phyloP scores from a whole-genome alignment of 2,113 vertebrate species.

The Paracanthobrama guichenoti region DNA sequence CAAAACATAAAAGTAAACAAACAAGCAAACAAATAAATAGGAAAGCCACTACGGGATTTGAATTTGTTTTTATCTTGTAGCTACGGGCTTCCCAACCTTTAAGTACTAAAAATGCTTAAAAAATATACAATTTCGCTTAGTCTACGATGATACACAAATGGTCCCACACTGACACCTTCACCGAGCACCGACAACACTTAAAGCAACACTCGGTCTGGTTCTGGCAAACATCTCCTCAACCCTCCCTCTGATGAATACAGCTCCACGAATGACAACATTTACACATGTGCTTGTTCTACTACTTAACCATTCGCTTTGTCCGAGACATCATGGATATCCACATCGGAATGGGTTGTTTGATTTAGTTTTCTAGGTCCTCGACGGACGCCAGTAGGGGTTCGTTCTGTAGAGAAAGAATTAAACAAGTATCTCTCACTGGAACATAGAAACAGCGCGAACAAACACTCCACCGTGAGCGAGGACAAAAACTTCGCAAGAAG shows the following conservation, averaged over 20 bases:
- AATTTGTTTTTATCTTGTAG: background rate
- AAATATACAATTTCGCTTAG: background rate
- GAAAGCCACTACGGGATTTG: background rate
- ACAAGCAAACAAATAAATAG: background rate
- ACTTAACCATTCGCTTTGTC: background rate
- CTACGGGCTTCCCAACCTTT: background rate
- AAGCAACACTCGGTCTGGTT: conserved; percentile 1
- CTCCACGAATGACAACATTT: conserved; percentile 42
- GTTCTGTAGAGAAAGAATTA: background rate
- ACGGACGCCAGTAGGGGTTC: background rate
- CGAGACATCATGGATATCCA: background rate
- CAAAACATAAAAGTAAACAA: no score
- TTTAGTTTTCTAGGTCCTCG: conserved; percentile 11
- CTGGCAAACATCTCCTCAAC: background rate
- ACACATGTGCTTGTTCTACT: conserved; percentile 37
- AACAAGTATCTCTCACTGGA: background rate
- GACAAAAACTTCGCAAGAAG: conserved; percentile 46
- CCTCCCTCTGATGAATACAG: background rate
- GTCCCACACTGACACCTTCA: background rate
- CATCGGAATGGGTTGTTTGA: background rate
- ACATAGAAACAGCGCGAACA: conserved; percentile 2
- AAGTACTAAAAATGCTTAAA: background rate
- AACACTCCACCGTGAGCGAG: conserved; percentile 24
- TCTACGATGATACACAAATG: background rate
- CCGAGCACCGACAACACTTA: background rate